Percentiles rank a stretch among this genome's conserved stretches.
Conservation (phyloP, 2,113 vertebrate genomes). For the Pristiophorus japonicus region DNA sequence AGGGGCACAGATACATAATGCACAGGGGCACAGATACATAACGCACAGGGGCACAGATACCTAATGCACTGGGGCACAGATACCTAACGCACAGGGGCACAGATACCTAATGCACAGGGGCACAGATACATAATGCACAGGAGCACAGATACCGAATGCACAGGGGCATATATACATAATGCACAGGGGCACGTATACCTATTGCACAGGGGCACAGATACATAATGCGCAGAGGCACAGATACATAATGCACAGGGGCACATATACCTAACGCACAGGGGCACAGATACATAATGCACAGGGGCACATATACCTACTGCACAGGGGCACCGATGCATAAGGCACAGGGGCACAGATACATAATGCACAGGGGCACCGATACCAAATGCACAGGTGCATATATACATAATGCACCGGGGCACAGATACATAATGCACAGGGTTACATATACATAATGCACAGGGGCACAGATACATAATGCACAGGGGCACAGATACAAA, state of each 20-base stretch:
- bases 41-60: neutral
- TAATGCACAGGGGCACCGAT: neutral
- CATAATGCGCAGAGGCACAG: no score
- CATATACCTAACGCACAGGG: neutral
- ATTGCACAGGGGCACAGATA: neutral
- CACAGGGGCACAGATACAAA: neutral
- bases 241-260: neutral
- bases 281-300: neutral
- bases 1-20: neutral
- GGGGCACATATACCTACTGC: neutral
- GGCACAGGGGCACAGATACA: no score
- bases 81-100: neutral
- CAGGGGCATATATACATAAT: neutral
- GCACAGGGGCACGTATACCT: neutral
- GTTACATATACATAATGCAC: neutral
- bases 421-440: neutral
- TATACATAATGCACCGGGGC: neutral
- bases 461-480: neutral
- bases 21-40: neutral
- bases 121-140: no score
- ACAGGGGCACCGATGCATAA: neutral
- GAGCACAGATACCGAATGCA: neutral
- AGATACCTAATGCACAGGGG: neutral
- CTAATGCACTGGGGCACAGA: neutral
- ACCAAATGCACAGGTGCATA: neutral